Evolutionary conservation across 2,113 vertebrate genomes (phyloP).

Genomic region (Axis porcinus): DNA sequence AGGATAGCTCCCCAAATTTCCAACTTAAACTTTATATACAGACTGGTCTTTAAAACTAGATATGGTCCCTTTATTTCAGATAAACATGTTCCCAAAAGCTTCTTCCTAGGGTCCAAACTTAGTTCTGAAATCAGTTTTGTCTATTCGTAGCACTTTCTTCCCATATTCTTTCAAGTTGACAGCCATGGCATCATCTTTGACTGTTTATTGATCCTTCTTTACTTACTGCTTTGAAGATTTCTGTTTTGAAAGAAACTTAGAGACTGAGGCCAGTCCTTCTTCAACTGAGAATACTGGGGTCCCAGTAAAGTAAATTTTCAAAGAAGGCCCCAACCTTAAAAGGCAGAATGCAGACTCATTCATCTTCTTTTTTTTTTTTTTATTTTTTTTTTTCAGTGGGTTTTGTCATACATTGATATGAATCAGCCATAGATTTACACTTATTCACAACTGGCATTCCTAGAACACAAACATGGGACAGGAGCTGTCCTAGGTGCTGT

Average conservation of each 20-base stretch:
- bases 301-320: neutral
- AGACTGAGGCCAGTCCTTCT: neutral
- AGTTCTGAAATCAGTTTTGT: neutral
- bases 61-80: neutral
- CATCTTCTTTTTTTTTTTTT: too few relatives aligned
- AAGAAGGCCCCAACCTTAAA: neutral
- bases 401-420: too few relatives aligned
- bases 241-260: neutral
- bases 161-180: neutral
- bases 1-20: neutral
- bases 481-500: neutral
- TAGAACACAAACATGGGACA: neutral
- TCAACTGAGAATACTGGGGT: neutral
- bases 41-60: neutral
- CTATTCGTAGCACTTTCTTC: neutral
- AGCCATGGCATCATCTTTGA: neutral
- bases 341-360: neutral
- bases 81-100: neutral
- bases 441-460: neutral
- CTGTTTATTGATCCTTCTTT: neutral
- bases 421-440: too few relatives aligned
- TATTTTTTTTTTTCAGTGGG: too few relatives aligned
- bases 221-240: neutral
- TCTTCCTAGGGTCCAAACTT: neutral
- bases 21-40: neutral